A percentile compares a stretch with the other conserved stretches of the same genome.
Evolutionary conservation across 2,113 vertebrate species (phyloP).

Genomic region (Antennarius striatus): DNA sequence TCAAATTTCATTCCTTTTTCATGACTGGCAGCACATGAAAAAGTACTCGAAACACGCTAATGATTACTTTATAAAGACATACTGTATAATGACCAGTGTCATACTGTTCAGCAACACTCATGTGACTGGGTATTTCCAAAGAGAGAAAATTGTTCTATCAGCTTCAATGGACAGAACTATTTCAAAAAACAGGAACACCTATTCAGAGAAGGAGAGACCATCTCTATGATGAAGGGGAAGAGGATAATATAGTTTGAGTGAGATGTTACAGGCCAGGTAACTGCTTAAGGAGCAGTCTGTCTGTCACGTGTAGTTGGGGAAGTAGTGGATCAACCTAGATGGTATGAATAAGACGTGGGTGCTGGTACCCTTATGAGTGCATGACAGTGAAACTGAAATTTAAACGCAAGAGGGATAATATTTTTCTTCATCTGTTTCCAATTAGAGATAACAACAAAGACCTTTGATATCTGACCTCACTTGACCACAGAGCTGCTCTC

Average conservation of each 20-base stretch:
- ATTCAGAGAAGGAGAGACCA: neutral
- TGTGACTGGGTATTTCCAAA: too few species aligned
- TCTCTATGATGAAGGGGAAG: constrained; percentile 32
- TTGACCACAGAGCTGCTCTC: constrained; percentile 4
- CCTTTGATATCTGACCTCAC: too few species aligned
- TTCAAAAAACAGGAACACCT: neutral
- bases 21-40: too few species aligned
- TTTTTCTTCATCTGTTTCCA: neutral
- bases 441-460: neutral
- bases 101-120: too few species aligned
- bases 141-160: neutral
- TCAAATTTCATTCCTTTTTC: neutral
- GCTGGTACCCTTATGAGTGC: constrained; percentile 44
- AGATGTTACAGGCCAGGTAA: constrained; percentile 68
- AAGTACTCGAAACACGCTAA: too few species aligned
- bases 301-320: constrained; percentile 72
- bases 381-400: constrained; percentile 40
- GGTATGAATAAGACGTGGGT: constrained; percentile 78
- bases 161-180: too few species aligned
- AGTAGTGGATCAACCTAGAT: constrained; percentile 77
- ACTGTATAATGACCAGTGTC: too few species aligned
- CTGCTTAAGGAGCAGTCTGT: constrained; percentile 69
- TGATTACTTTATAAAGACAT: too few species aligned
- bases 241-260: constrained; percentile 24
- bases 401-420: neutral